These are phyloP conservation scores for Baccha elongata DNA, from an alignment of 2,888 invertebrate genomes.

Conservation along the genomic window DNA sequence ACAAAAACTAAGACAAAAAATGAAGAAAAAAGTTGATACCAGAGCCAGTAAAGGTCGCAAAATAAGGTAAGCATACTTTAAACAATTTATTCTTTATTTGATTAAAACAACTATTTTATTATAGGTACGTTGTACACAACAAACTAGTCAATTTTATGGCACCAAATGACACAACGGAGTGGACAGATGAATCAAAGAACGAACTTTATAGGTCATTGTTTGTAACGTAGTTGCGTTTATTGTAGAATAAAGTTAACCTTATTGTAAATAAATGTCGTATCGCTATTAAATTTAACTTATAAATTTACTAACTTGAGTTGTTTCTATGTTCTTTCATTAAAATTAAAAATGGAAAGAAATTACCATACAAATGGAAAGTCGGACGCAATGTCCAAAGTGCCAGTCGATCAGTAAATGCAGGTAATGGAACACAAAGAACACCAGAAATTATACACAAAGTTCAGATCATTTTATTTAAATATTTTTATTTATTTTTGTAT, in stretches of 20 bases:
- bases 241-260: slow-evolving; percentile 2
- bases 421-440: too few species aligned
- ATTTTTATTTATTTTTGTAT: slow-evolving; percentile 43
- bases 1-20: slow-evolving; percentile 94
- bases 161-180: slow-evolving; percentile 86
- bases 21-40: slow-evolving; percentile 96
- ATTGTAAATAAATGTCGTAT: slow-evolving; percentile 26
- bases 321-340: too few species aligned
- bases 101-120: background rate
- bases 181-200: slow-evolving; percentile 91
- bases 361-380: too few species aligned
- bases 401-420: too few species aligned
- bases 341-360: too few species aligned
- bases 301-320: too few species aligned
- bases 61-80: slow-evolving; percentile 84
- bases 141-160: slow-evolving; percentile 96
- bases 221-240: slow-evolving; percentile 79
- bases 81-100: background rate
- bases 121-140: slow-evolving; percentile 89
- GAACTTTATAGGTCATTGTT: slow-evolving; percentile 93
- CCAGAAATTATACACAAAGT: too few species aligned
- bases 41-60: slow-evolving; percentile 97
- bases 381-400: too few species aligned
- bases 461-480: slow-evolving; percentile 33
- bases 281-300: slow-evolving; percentile 32